Evolutionary conservation across 2,888 invertebrate species (phyloP).

Genomic region (Meloe dianella): DNA sequence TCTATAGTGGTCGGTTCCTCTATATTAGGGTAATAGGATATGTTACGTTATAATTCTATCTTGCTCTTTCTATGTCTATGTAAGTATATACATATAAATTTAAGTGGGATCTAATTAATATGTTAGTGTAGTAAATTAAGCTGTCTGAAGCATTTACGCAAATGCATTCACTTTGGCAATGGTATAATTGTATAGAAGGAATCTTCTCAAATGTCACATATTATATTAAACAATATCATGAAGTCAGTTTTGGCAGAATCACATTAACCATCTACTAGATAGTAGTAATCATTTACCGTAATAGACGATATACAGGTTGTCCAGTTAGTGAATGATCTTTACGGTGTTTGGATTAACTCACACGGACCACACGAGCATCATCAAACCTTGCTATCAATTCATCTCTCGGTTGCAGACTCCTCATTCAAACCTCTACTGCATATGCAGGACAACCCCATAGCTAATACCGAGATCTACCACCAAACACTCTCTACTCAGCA

Average conservation of each 20-base stretch:
- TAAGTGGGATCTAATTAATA: conserved; percentile 34
- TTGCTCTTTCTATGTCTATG: background rate
- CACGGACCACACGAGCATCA: too few species aligned
- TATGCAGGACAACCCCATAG: too few species aligned
- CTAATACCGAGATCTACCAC: too few species aligned
- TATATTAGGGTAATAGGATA: conserved; percentile 24
- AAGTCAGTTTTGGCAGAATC: conserved; percentile 34
- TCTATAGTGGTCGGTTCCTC: conserved; percentile 22
- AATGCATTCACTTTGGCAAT: conserved; percentile 44
- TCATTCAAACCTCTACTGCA: too few species aligned
- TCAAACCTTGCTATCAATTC: too few species aligned
- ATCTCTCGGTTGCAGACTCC: too few species aligned
- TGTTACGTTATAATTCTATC: conserved; percentile 15
- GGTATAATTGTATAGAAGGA: conserved; percentile 40
- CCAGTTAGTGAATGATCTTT: background rate
- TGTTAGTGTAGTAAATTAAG: conserved; percentile 52
- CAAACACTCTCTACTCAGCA: too few species aligned
- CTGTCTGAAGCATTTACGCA: conserved; percentile 52
- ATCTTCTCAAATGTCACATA: conserved; percentile 44
- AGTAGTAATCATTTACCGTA: background rate
- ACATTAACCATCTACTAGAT: conserved; percentile 31
- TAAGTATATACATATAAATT: conserved; percentile 10
- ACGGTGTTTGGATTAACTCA: too few species aligned
- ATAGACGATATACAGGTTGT: background rate
- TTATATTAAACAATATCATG: conserved; percentile 42